phyloP scores from a whole-genome alignment of 2,113 vertebrate genomes.

The Campylomormyrus numenius region DNA sequence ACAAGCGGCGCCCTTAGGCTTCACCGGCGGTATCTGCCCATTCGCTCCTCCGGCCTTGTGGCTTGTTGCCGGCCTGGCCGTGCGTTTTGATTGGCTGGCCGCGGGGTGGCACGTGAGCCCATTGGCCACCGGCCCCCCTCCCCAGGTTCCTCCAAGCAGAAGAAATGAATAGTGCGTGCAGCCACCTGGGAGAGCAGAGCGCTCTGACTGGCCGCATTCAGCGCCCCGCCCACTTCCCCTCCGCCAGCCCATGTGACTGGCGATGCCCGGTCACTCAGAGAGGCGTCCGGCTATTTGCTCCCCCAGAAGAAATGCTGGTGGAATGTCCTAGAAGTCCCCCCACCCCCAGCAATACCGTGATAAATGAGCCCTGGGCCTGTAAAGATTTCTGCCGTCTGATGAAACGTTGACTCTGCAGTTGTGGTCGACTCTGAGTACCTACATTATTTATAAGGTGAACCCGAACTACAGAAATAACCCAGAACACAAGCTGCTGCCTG shows the following conservation, averaged over 20 bases:
- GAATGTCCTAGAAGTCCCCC: background rate
- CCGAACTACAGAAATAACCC: background rate
- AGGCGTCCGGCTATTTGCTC: background rate
- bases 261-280: background rate
- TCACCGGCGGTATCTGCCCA: background rate
- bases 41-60: background rate
- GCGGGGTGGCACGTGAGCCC: background rate
- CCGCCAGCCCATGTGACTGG: background rate
- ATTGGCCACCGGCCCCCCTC: background rate
- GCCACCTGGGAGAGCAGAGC: background rate
- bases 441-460: slow-evolving; percentile 3
- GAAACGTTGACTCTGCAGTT: background rate
- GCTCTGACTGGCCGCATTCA: background rate
- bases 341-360: background rate
- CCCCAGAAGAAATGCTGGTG: background rate
- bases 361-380: slow-evolving; percentile 1
- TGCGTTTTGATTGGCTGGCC: slow-evolving; percentile 5
- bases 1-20: background rate
- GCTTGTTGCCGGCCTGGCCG: slow-evolving; percentile 16
- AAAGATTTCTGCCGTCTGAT: slow-evolving; percentile 11
- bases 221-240: background rate
- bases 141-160: background rate
- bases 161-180: slow-evolving; percentile 6
- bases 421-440: background rate
- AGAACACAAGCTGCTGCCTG: slow-evolving; percentile 1